phyloP scores from a whole-genome alignment of 2,888 invertebrate genomes.

The Drosophila lutescens region DNA sequence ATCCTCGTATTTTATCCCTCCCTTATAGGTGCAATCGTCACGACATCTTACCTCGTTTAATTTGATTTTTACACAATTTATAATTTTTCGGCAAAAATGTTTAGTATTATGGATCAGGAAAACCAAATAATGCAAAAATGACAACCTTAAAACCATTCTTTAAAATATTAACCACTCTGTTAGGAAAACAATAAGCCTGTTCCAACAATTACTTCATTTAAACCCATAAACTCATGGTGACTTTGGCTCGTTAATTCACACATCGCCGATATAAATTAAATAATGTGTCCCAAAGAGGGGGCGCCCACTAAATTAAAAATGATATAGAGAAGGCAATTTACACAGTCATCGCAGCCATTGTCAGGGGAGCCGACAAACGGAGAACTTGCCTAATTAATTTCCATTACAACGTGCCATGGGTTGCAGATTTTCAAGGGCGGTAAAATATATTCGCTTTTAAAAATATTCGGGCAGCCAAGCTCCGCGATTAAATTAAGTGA shows the following conservation, averaged over 20 bases:
- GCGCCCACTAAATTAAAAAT: constrained; percentile 82
- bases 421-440: constrained; percentile 66
- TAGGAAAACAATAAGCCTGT: not conserved
- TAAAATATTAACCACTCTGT: not conserved
- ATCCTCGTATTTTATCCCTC: too few relatives aligned
- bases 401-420: constrained; percentile 78
- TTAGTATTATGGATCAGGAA: too few relatives aligned
- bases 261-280: constrained; percentile 68
- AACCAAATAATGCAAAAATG: too few relatives aligned
- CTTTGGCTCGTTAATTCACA: constrained; percentile 65
- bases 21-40: too few relatives aligned
- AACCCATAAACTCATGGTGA: constrained; percentile 6
- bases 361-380: constrained; percentile 32
- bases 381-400: constrained; percentile 80
- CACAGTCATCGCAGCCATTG: constrained; percentile 45
- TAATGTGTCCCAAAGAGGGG: constrained; percentile 57
- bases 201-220: constrained; percentile 14
- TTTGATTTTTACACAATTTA: too few relatives aligned
- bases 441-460: constrained; percentile 12
- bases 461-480: constrained; percentile 5
- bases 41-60: too few relatives aligned
- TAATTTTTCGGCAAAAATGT: too few relatives aligned
- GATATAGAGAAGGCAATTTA: constrained; percentile 61
- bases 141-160: too few relatives aligned
- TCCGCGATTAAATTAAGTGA: constrained; percentile 70